Base-by-base conservation (phyloP, 2,113 vertebrate species). In the Notothenia coriiceps region DNA sequence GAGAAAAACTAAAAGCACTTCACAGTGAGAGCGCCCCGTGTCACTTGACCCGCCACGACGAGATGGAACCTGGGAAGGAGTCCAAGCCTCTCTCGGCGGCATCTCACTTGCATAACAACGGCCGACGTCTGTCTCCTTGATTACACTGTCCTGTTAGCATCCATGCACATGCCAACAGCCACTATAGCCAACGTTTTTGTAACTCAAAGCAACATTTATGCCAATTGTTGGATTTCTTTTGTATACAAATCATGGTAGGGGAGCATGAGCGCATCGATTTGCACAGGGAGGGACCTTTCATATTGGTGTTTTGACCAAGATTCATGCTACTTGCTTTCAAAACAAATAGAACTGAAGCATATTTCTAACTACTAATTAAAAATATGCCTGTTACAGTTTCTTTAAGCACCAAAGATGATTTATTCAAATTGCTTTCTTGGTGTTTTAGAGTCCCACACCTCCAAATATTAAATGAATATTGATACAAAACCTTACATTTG, bases 41-140 rank as follows among this genome's bases (percentile, higher is more conserved):
- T 77, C 79, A 79, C 80, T 82, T 50, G 59, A 79, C 70, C 82
- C 0, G 35, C 5, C 62, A 60, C 17, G 59, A 75, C 50, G 56
- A 83, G 65, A 80, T 55, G 78, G 70, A 89, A 79, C 80, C 87
- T 59, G 79, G 85, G 85, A 93, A 79, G 67, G 50, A 29, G 10
- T 92, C 91, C 90, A 91, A 77, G 46, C 22, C 51, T 70, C 74
- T 79, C 79, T 59, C 56, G 2, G 3, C 50, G 47, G 73, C 51
- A 46, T 84, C 65, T 78, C 68, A 54, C 63, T 70, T 64, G 73
- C 62, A 90, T 68, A 55, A 78, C 79, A 87, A 85, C 66, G 62
- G 60, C 51, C 33, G 14, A 50, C 17, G 64, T 74, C 75, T 80
- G 74, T 83, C 57, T 74, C 52, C 65, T 83, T 83, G 71, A 87